Conservation (phyloP, 2,888 invertebrate species). For the Eurois occulta region DNA sequence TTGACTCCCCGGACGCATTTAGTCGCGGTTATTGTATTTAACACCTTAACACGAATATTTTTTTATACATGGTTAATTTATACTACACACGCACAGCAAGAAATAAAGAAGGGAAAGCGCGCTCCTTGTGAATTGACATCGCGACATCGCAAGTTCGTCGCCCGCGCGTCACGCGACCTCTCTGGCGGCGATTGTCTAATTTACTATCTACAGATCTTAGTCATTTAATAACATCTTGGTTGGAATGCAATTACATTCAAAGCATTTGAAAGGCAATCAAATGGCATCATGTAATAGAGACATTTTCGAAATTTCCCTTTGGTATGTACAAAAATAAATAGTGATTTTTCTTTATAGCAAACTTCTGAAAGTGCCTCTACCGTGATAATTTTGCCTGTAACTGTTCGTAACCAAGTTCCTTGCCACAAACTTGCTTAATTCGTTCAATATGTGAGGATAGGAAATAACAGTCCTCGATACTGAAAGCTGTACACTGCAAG, state of each 20-base stretch:
- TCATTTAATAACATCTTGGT: slow-evolving; percentile 48
- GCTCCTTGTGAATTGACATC: slow-evolving; percentile 87
- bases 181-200: slow-evolving; percentile 58
- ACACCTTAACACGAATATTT: slow-evolving; percentile 88
- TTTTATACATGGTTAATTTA: slow-evolving; percentile 74
- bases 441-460: slow-evolving; percentile 18
- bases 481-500: slow-evolving; percentile 22
- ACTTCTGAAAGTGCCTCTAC: slow-evolving; percentile 71
- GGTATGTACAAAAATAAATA: slow-evolving; percentile 81
- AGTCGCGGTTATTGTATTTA: slow-evolving; percentile 85
- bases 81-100: slow-evolving; percentile 80
- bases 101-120: slow-evolving; percentile 85
- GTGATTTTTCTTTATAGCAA: slow-evolving; percentile 69
- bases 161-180: slow-evolving; percentile 68
- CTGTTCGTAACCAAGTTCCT: slow-evolving; percentile 14
- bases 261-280: slow-evolving; percentile 24
- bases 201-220: slow-evolving; percentile 61
- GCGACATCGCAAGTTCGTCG: slow-evolving; percentile 78
- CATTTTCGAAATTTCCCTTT: slow-evolving; percentile 71
- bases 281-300: slow-evolving; percentile 53
- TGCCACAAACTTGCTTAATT: slow-evolving; percentile 15
- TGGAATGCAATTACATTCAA: slow-evolving; percentile 31
- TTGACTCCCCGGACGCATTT: slow-evolving; percentile 85
- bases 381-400: slow-evolving; percentile 16
- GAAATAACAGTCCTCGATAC: slow-evolving; percentile 8